Conservation (phyloP, 2,113 vertebrate species). For the Petromus typicus region DNA sequence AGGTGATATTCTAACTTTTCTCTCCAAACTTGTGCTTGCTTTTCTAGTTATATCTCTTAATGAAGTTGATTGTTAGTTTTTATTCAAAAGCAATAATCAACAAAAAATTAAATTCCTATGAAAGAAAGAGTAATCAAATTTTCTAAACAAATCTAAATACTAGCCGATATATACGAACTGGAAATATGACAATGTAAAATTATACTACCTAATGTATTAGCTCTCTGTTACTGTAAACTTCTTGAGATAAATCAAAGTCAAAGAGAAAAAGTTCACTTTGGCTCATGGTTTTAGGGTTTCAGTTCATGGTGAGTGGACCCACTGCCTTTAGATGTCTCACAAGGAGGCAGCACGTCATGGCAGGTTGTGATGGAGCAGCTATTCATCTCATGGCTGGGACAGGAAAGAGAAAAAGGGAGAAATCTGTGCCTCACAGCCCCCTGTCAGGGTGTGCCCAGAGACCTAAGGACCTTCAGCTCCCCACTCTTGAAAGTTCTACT, state of each 20-base stretch:
- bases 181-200: neutral
- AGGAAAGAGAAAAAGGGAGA: neutral
- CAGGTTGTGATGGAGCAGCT: neutral
- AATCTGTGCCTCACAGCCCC: neutral
- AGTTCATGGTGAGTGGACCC: neutral
- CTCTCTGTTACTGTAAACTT: neutral
- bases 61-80: neutral
- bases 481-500: neutral
- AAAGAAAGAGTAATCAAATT: neutral
- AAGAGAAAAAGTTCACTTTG: neutral
- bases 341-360: neutral
- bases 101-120: neutral
- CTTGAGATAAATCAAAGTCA: neutral
- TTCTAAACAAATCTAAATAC: neutral
- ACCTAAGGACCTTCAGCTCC: neutral
- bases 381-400: neutral
- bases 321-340: neutral
- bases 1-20: neutral
- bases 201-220: neutral
- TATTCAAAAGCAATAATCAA: conserved; percentile 9
- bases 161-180: neutral
- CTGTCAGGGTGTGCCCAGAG: neutral
- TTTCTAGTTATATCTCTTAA: neutral
- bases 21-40: neutral
- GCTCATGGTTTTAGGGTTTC: neutral